These are phyloP conservation scores for Drosophila melanocephala DNA, from an alignment of 2,888 invertebrate species.

Conservation along the genomic window DNA sequence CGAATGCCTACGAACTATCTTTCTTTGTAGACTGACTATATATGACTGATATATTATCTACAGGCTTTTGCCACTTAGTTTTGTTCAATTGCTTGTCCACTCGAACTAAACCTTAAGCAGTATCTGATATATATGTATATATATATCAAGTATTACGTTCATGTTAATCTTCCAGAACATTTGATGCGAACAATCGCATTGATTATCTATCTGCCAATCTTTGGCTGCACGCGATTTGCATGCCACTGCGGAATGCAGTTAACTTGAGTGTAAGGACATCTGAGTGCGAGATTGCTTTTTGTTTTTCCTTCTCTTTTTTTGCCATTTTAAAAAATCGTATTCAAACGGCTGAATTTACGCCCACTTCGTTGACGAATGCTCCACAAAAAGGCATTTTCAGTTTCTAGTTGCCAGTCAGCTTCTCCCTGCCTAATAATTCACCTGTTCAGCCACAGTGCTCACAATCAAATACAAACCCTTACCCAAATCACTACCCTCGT, in stretches of 20 bases:
- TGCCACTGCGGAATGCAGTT: slow-evolving; percentile 5
- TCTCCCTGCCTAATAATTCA: slow-evolving; percentile 62
- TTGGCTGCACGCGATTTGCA: slow-evolving; percentile 35
- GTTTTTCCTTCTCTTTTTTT: slow-evolving; percentile 1
- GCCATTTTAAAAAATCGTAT: slow-evolving; percentile 39
- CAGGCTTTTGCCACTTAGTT: not conserved
- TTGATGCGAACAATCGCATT: slow-evolving; percentile 38
- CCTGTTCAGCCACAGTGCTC: slow-evolving; percentile 54
- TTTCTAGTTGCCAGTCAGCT: slow-evolving; percentile 16
- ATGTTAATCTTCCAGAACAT: slow-evolving; percentile 44
- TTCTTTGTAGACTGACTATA: not conserved
- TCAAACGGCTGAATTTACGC: slow-evolving; percentile 5
- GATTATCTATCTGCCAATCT: slow-evolving; percentile 36
- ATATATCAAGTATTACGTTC: slow-evolving; percentile 1
- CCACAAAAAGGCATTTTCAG: slow-evolving; percentile 58
- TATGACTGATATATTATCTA: not conserved
- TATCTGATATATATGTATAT: not conserved
- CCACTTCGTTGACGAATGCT: slow-evolving; percentile 19
- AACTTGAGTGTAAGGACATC: slow-evolving; percentile 20
- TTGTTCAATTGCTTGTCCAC: too few species aligned
- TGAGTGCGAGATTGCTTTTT: slow-evolving; percentile 33
- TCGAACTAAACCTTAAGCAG: not conserved
- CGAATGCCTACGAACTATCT: not conserved
- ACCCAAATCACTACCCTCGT: too few species aligned
- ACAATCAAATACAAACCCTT: not conserved